Conservation (phyloP, 2,113 vertebrate species). For the Drymodes brunneopygia region DNA sequence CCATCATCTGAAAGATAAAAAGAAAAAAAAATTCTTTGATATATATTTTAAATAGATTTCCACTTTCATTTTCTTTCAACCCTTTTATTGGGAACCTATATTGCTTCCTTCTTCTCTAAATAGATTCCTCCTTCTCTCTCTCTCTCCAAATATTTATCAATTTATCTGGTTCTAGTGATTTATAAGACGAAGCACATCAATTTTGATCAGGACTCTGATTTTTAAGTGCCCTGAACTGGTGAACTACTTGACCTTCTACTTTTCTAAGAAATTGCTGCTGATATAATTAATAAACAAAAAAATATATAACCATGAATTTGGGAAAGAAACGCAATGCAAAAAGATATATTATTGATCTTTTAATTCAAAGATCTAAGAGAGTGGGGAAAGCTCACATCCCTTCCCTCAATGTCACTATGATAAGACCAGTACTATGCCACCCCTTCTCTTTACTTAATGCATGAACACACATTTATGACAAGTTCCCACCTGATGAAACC, state of each 20-base stretch:
- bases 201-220: background rate
- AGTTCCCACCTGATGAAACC: background rate
- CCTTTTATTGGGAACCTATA: background rate
- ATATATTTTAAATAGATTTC: background rate
- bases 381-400: background rate
- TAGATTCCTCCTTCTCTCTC: too few relatives aligned
- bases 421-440: background rate
- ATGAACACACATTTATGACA: background rate
- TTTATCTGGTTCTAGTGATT: background rate
- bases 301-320: background rate
- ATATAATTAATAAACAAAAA: background rate
- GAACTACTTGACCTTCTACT: background rate
- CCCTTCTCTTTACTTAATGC: background rate
- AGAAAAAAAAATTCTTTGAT: background rate
- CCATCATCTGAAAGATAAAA: conserved; percentile 88
- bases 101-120: too few relatives aligned
- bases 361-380: background rate
- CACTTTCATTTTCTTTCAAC: background rate
- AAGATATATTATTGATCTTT: background rate
- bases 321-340: background rate
- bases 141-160: background rate
- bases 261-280: background rate
- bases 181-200: background rate
- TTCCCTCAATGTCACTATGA: background rate
- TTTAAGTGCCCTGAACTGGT: background rate